A percentile compares a stretch with the other conserved stretches of the same genome.
Conservation (phyloP, 2,797 vertebrate genomes). For the Karalla daura region DNA sequence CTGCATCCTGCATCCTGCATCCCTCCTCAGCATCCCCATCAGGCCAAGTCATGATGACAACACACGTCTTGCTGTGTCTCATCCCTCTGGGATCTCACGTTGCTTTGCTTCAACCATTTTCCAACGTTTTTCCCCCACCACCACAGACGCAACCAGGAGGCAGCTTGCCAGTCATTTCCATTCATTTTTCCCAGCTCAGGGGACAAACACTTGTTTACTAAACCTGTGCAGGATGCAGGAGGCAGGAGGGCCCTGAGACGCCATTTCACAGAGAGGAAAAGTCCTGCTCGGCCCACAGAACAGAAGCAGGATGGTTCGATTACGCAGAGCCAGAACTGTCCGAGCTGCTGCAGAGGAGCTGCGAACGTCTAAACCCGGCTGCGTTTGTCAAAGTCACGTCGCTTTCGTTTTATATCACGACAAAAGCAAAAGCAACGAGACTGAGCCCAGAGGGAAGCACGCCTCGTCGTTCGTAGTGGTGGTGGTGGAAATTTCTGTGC, state of each 20-base stretch:
- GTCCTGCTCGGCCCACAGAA: constrained; percentile 14
- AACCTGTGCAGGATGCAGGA: constrained; percentile 5
- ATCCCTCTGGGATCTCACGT: constrained; percentile 14
- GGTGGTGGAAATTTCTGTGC: constrained; percentile 39
- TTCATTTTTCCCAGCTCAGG: not conserved
- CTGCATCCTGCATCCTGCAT: constrained; percentile 31
- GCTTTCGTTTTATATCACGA: too few species aligned
- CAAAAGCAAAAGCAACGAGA: not conserved
- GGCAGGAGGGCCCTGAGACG: constrained; percentile 1
- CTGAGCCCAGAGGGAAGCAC: not conserved
- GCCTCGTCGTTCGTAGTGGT: not conserved
- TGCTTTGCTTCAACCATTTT: constrained; percentile 13
- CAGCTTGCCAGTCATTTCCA: not conserved
- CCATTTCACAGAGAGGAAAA: constrained; percentile 4
- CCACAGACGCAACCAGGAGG: too few species aligned
- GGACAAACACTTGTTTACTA: constrained; percentile 30
- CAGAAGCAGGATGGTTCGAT: constrained; percentile 22
- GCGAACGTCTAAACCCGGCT: constrained; percentile 54
- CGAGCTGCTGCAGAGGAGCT: constrained; percentile 86
- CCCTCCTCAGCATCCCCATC: constrained; percentile 16
- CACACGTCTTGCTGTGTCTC: constrained; percentile 14
- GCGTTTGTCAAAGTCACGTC: constrained; percentile 31
- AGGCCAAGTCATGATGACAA: constrained; percentile 27
- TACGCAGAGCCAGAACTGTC: constrained; percentile 67
- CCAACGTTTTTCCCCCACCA: too few species aligned